A percentile compares a stretch with the other conserved stretches of the same genome.
Evolutionary conservation across 2,888 invertebrate genomes (phyloP).

Genomic region (Oscheius onirici): DNA sequence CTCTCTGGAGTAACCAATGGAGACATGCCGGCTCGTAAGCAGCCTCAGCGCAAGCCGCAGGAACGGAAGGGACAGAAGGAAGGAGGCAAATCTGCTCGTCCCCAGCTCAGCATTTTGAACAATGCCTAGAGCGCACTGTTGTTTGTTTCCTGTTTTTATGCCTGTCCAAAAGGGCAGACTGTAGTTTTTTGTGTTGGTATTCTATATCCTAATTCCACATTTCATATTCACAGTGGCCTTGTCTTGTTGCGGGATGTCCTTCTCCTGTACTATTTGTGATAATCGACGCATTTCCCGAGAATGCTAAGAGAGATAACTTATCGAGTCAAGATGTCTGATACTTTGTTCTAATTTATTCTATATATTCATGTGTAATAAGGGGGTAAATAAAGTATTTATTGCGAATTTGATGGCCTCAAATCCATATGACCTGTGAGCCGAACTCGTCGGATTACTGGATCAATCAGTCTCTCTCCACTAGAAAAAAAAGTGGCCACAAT

Average conservation of each 20-base stretch:
- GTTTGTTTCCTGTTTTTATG: no score
- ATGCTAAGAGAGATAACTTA: slow-evolving; percentile 17
- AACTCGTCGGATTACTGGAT: no score
- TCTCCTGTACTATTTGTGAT: slow-evolving; percentile 31
- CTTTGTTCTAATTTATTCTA: not conserved
- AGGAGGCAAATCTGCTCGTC: slow-evolving; percentile 10
- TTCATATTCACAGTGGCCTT: slow-evolving; percentile 28
- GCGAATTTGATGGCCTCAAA: no score
- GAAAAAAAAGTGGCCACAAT: not conserved
- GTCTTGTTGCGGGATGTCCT: slow-evolving; percentile 16
- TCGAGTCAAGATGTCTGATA: slow-evolving; percentile 7
- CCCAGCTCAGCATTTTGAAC: slow-evolving; percentile 28
- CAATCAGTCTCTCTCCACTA: no score
- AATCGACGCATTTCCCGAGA: slow-evolving; percentile 11
- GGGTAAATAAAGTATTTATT: slow-evolving; percentile 32
- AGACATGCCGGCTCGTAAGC: slow-evolving; percentile 20
- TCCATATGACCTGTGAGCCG: no score
- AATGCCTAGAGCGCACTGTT: slow-evolving; percentile 8
- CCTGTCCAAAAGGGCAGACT: no score
- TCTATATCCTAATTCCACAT: not conserved
- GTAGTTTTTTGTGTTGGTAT: slow-evolving; percentile 3
- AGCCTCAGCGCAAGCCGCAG: slow-evolving; percentile 16
- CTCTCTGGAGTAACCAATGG: slow-evolving; percentile 32
- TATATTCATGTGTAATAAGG: slow-evolving; percentile 14
- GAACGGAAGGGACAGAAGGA: slow-evolving; percentile 19